Percentiles rank a stretch among this genome's conserved stretches.
These are phyloP conservation scores for Microplitis manilae DNA, from an alignment of 2,888 invertebrate species.

Conservation along the genomic window DNA sequence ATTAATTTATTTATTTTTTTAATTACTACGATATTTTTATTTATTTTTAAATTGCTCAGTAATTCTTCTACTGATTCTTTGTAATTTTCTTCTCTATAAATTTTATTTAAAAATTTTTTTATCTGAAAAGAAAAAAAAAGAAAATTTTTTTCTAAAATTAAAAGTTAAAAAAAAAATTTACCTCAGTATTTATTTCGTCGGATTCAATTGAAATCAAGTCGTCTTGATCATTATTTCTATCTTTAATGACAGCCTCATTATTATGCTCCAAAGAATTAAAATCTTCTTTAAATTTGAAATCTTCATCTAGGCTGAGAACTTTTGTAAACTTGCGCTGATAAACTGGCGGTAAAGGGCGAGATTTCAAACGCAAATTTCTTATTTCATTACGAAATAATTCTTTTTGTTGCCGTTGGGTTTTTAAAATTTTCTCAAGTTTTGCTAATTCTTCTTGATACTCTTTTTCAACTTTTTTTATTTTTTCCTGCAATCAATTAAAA, in stretches of 20 bases:
- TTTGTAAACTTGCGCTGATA: constrained; percentile 17
- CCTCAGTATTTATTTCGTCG: too few species aligned
- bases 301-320: not conserved
- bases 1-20: too few species aligned
- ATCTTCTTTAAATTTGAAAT: not conserved
- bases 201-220: too few species aligned
- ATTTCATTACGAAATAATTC: constrained; percentile 57
- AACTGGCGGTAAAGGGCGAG: constrained; percentile 49
- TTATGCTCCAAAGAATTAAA: too few species aligned
- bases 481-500: constrained; percentile 48
- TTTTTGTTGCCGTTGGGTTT: constrained; percentile 67
- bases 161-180: too few species aligned
- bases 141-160: too few species aligned
- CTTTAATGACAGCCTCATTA: too few species aligned
- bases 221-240: too few species aligned
- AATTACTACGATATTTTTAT: too few species aligned
- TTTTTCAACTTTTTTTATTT: constrained; percentile 60
- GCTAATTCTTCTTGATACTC: constrained; percentile 67
- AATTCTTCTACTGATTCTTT: too few species aligned
- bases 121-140: too few species aligned
- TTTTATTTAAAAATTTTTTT: constrained; percentile 27
- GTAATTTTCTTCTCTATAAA: constrained; percentile 5
- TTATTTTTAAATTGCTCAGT: too few species aligned
- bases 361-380: constrained; percentile 55
- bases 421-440: constrained; percentile 68